phyloP scores from a whole-genome alignment of 2,888 invertebrate species.

The Drosophila infuscata region DNA sequence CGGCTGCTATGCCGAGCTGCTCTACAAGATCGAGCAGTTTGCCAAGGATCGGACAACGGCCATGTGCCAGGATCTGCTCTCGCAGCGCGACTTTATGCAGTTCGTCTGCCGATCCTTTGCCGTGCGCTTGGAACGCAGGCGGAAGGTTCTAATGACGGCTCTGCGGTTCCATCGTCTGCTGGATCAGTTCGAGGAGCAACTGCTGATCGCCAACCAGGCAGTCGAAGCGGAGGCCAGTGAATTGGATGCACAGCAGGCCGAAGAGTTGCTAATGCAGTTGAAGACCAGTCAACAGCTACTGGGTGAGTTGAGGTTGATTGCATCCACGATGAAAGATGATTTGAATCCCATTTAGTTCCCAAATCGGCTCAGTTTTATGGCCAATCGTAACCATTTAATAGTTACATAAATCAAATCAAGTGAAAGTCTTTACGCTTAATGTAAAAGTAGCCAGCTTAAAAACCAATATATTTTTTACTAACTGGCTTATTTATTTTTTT shows the following conservation, averaged over 20 bases:
- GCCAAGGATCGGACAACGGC: constrained; percentile 84
- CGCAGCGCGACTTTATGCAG: constrained; percentile 93
- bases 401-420: constrained; percentile 18
- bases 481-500: background rate
- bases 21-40: constrained; percentile 89
- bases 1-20: constrained; percentile 91
- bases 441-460: constrained; percentile 8
- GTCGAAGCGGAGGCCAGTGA: constrained; percentile 60
- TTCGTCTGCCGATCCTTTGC: constrained; percentile 92
- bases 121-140: constrained; percentile 89
- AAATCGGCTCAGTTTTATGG: constrained; percentile 11
- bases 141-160: constrained; percentile 91
- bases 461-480: background rate
- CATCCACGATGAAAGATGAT: background rate
- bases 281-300: constrained; percentile 88
- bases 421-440: constrained; percentile 37
- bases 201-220: constrained; percentile 86
- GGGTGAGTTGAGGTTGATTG: constrained; percentile 85
- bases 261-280: constrained; percentile 86
- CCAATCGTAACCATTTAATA: constrained; percentile 37
- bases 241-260: constrained; percentile 85
- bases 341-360: constrained; percentile 7
- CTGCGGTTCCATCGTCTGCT: constrained; percentile 91
- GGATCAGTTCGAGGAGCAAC: constrained; percentile 89
- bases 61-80: constrained; percentile 88